Evolutionary conservation across 1,140 invertebrate species (phyloP), one percentile per base, ranked within the genome.

Genomic region (Nilaparvata lugens): DNA sequence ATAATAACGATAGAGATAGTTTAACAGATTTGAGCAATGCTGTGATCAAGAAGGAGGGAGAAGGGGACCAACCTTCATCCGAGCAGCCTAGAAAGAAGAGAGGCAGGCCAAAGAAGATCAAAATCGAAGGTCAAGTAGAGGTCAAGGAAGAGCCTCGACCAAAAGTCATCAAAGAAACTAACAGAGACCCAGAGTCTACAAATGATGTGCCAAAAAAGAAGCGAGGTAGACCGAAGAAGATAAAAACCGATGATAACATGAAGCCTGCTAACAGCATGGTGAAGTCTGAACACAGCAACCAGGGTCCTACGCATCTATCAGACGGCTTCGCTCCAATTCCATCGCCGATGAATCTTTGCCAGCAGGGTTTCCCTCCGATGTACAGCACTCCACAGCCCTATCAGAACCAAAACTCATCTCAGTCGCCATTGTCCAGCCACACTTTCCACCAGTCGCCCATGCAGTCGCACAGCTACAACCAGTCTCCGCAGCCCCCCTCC

Each of bases 161-260:
- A 73, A 24, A 16, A 71, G 64, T 24, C 51, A 70, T 5, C 72
- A 76, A 38, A 68, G 65, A 48, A 64, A 71, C 63, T 67, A 72
- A 77, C 72, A 67, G 81, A 75, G 70, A 73, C 65, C 72, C 79
- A 68, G 45, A 69, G 62, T 66, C 73, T 42, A 70, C 72, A 4
- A 48, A 14, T 38, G 70, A 76, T 71, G 80, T 85, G 25, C 83
- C 86, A n/a, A 91, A 91, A 74, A 93, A 93, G 76, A 91, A 93
- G 71, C 78, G 91, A 16, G 91, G 90, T 0, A 76, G 91, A 21
- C 91, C 91, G 35, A 93, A 93, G 75, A 93, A 93, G 72, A 84
- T 91, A 2, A 87, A 88, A 68, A 75, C 58, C 42, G 28, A 42
- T 3, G 18, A 19, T 9, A n/a, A 11, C 14, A 23, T 48, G 5